These are phyloP conservation scores for Thecocarcelia acutangulata DNA, from an alignment of 2,888 invertebrate species.

Conservation along the genomic window DNA sequence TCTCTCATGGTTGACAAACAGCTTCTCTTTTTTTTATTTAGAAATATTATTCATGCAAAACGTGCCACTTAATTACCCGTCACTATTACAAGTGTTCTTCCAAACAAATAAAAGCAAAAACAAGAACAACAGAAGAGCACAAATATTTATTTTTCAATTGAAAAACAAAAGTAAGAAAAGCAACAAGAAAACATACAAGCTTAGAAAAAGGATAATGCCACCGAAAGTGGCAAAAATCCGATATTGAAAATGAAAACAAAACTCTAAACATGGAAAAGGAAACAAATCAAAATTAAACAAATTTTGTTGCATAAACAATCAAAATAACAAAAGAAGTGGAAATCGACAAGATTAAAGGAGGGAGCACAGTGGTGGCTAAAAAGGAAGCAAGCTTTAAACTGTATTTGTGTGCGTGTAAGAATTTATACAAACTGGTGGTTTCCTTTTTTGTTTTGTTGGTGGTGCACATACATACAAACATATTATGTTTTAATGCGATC, in stretches of 20 bases:
- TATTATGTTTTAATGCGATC: neutral
- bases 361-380: conserved; percentile 61
- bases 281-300: conserved; percentile 69
- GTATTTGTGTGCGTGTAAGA: conserved; percentile 16
- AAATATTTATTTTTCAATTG: conserved; percentile 66
- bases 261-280: conserved; percentile 53
- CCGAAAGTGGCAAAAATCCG: conserved; percentile 64
- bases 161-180: conserved; percentile 36
- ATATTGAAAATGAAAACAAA: conserved; percentile 61
- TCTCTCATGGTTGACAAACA: conserved; percentile 10
- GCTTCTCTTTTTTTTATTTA: too few species aligned
- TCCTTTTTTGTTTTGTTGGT: conserved; percentile 30
- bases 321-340: conserved; percentile 51
- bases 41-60: conserved; percentile 53
- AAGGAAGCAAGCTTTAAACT: conserved; percentile 41
- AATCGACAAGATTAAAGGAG: conserved; percentile 32
- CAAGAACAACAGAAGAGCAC: conserved; percentile 1
- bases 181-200: conserved; percentile 33
- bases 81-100: conserved; percentile 62
- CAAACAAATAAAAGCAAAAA: conserved; percentile 45
- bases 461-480: neutral
- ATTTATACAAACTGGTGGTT: conserved; percentile 41
- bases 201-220: conserved; percentile 56
- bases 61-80: conserved; percentile 66
- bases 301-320: conserved; percentile 67